Evolutionary conservation across 2,888 invertebrate species (phyloP), one percentile per base, ranked within the genome.

Genomic region (Laothoe populi): DNA sequence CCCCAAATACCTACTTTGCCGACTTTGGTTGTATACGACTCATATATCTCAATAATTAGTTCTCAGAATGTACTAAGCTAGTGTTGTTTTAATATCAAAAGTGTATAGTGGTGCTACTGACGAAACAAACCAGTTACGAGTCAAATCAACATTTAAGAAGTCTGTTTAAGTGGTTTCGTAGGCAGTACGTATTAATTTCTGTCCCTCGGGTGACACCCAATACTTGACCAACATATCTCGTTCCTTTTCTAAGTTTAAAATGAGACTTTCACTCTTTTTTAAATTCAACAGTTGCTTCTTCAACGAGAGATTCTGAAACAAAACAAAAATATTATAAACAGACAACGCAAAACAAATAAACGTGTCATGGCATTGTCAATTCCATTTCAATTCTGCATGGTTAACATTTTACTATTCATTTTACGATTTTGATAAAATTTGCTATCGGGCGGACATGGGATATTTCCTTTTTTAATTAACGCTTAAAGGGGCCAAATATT

Each of bases 191-290:
- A 90, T 67, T 53, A 81, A 64, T 60, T 85, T 93, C 80, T 96
- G 96, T 71, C 96, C 97, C 74, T 96, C 96, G 0, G 90, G 78
- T 1, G 96, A 95, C 66, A 94, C 94, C 97, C 97, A 97, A 76
- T 96, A 95, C 68, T 96, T 94, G 4, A 95, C 88, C 64, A 97
- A 91, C 35, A 96, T 86, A 72, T 95, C 94, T 63, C 94, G 94
- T 84, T 97, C 96, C 3, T 94, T 92, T 68, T 95, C 95, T 74
- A 96, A 88, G 57, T 94, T 93, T 26, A 93, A 87, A 70, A 95
- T 94, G 94, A 92, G 82, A 94, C 94, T 79, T 94, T 90, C 82
- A 93, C 94, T 67, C 93, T 94, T 70, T 92, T 93, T 83, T 65
- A 89, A 71, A 53, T 77, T 79, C 57, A 93, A 77, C 63, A 93